Evolutionary conservation across 2,113 vertebrate species (phyloP), one percentile per base, ranked within the genome.

Genomic region (Cyprinodon tularosa): DNA sequence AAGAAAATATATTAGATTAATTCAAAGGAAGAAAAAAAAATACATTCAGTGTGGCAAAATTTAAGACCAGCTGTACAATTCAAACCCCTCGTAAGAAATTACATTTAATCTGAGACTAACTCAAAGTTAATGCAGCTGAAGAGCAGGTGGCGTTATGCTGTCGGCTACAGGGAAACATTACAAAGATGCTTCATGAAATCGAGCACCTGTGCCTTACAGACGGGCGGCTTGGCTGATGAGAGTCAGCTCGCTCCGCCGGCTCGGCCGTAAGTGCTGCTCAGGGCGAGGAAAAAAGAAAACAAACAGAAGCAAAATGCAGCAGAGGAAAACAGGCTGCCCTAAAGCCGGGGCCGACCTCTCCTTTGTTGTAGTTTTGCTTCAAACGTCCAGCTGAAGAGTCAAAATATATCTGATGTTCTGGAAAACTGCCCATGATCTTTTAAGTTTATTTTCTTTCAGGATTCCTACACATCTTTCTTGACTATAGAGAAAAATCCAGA

Each of bases 51-150:
- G 67, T 62, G 60, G 69, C 68, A 45, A 45, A 76, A 79, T 64
- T 84, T 76, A 86, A 85, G 66, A 84, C 62, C 71, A 82, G 71
- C 81, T 81, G 74, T 81, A 86, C 75, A 87, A 74, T 71, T 59
- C 29, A 80, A 71, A 45, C 38, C 73, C 48, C 29, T 42, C 42
- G 4, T 14, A 15, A 22, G 14, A 68, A 63, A 39, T 62, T 29
- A 64, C 50, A 65, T 5, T 47, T 20, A 3, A 50, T 62, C 29
- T 61, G 67, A 47, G 13, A 22, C 77, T 74, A 36, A 47, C 76
- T 84, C 59, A 62, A 2, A 11, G 45, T 44, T 38, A 4, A 61
- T 15, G 36, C 22, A 50, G 45, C 62, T 69, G 38, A 11, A 45
- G 57, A 66, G 15, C 45, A 17, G 44, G 67, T 15, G 57, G 59